These are phyloP conservation scores for Corvus hawaiiensis DNA, from an alignment of 2,113 vertebrate species.

Conservation along the genomic window DNA sequence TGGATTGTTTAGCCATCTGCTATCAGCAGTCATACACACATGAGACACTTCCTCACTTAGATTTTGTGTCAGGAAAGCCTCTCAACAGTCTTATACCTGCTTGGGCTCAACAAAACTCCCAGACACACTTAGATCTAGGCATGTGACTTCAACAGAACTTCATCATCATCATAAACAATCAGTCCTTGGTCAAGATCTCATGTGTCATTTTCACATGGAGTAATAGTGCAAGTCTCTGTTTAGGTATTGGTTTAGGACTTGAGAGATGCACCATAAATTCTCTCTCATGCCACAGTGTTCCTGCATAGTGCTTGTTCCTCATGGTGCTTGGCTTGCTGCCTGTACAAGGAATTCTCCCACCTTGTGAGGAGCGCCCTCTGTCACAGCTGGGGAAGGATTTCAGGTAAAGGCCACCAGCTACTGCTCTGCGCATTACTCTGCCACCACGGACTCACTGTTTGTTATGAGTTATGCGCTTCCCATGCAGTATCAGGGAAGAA, in stretches of 20 bases:
- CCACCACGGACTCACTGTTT: not conserved
- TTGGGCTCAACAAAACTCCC: not conserved
- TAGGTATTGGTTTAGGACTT: not conserved
- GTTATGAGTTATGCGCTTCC: not conserved
- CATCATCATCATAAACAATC: not conserved
- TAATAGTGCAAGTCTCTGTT: not conserved
- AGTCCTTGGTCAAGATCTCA: not conserved
- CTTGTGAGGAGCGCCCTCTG: rapidly evolving
- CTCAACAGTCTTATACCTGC: not conserved
- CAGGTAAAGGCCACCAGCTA: not conserved
- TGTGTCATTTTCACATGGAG: rapidly evolving
- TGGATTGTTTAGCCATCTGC: not conserved
- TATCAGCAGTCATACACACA: not conserved
- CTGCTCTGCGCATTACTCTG: not conserved
- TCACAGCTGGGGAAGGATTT: not conserved
- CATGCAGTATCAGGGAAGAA: not conserved
- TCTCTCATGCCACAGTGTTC: not conserved
- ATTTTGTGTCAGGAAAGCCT: not conserved
- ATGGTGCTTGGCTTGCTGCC: not conserved
- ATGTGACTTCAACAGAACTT: not conserved
- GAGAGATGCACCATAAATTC: not conserved
- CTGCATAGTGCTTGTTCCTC: not conserved
- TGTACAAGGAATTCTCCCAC: not conserved
- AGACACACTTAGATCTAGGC: not conserved
- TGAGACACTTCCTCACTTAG: not conserved